Evolutionary conservation across 2,797 vertebrate genomes (phyloP).

Genomic region (Austrolebias charrua): DNA sequence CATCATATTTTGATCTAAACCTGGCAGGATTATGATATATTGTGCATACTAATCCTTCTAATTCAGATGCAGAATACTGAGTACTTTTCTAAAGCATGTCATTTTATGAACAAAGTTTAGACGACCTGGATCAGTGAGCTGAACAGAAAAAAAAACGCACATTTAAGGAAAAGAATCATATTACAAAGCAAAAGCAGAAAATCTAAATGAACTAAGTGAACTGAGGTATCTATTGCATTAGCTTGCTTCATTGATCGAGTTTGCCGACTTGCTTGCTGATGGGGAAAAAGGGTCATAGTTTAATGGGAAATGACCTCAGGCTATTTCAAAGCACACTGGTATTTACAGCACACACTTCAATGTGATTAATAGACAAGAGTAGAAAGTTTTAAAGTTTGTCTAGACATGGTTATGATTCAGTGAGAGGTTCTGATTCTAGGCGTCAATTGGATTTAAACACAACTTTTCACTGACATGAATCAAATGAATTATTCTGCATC

Average conservation of each 20-base stretch:
- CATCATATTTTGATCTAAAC: constrained; percentile 46
- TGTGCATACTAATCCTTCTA: constrained; percentile 29
- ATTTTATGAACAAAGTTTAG: constrained; percentile 13
- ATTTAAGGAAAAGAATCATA: constrained; percentile 20
- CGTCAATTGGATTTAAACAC: neutral
- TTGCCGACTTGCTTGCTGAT: constrained; percentile 47
- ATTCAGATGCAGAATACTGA: constrained; percentile 15
- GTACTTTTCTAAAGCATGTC: constrained; percentile 12
- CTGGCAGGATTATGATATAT: constrained; percentile 16
- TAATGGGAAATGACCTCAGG: constrained; percentile 42
- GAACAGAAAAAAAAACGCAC: constrained; percentile 17
- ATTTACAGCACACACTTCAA: constrained; percentile 37
- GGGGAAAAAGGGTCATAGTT: constrained; percentile 38
- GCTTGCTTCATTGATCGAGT: constrained; percentile 58
- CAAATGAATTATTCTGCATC: constrained; percentile 28
- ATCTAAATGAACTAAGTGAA: constrained; percentile 27
- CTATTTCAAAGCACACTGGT: constrained; percentile 37
- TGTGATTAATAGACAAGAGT: constrained; percentile 35
- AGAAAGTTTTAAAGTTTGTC: constrained; percentile 30
- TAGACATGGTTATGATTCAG: constrained; percentile 33
- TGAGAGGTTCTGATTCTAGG: constrained; percentile 23
- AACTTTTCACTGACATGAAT: constrained; percentile 10
- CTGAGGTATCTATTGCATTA: constrained; percentile 24
- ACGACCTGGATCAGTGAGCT: constrained; percentile 30
- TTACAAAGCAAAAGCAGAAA: constrained; percentile 22